Conservation (phyloP, 2,888 invertebrate genomes). For the Allacma fusca region DNA sequence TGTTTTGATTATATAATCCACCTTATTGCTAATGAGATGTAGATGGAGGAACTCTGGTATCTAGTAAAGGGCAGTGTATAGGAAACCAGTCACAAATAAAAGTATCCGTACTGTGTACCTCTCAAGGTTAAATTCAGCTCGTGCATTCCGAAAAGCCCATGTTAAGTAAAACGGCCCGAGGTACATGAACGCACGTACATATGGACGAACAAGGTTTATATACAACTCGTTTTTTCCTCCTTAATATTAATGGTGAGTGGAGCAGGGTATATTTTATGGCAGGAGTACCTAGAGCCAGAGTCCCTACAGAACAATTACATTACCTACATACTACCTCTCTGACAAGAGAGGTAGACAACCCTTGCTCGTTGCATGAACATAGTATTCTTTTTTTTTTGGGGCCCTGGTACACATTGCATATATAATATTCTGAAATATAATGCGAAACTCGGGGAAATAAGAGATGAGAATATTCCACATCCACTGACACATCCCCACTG, state of each 20-base stretch:
- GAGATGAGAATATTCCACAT: neutral
- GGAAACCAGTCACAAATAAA: neutral
- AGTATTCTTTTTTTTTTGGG: neutral
- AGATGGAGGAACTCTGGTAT: neutral
- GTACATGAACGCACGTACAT: neutral
- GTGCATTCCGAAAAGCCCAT: neutral
- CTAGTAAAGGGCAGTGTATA: neutral
- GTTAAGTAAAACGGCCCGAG: too few species aligned
- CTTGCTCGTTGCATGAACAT: neutral
- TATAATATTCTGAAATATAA: slow-evolving; percentile 1
- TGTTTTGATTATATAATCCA: neutral
- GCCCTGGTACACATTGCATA: neutral
- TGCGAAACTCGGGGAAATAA: neutral
- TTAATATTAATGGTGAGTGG: slow-evolving; percentile 8
- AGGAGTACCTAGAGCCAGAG: neutral
- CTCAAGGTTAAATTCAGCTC: slow-evolving; percentile 30
- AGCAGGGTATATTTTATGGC: neutral
- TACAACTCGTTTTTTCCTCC: neutral
- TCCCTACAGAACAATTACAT: slow-evolving; percentile 12
- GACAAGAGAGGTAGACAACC: neutral
- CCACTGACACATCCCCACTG: neutral
- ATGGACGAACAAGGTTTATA: neutral
- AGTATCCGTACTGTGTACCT: neutral
- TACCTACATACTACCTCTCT: neutral
- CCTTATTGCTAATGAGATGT: slow-evolving; percentile 3